Conservation (phyloP, 1,140 invertebrate genomes). For the Protaetia brevitarsis region DNA sequence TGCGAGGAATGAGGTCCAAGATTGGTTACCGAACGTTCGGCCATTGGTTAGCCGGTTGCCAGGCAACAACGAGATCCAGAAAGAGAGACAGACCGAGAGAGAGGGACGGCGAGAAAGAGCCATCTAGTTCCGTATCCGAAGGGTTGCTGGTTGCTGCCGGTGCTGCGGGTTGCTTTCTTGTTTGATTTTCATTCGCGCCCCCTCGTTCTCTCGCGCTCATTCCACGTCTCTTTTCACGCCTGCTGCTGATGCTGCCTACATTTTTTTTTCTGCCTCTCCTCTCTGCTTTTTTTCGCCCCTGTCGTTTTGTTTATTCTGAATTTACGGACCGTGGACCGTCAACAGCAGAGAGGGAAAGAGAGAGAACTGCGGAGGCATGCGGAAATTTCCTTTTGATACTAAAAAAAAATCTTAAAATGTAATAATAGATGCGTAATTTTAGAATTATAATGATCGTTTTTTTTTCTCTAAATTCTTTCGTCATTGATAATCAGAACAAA, state of each 20-base stretch:
- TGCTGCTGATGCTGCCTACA: neutral
- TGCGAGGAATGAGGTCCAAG: conserved; percentile 41
- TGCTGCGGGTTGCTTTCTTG: conserved; percentile 31
- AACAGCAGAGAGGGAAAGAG: neutral
- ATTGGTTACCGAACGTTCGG: conserved; percentile 37
- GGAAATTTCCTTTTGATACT: too few species aligned
- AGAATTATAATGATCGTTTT: too few species aligned
- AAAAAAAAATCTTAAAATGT: too few species aligned
- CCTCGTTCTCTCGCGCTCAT: conserved; percentile 15
- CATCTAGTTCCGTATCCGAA: conserved; percentile 22
- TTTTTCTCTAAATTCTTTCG: too few species aligned
- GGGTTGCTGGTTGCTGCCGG: conserved; percentile 29
- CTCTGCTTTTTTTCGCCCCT: neutral
- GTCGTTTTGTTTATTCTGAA: conserved; percentile 16
- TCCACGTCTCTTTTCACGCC: conserved; percentile 9
- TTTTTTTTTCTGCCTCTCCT: conserved; percentile 3
- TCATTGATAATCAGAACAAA: too few species aligned
- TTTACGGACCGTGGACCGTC: conserved; percentile 7
- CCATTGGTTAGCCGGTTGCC: conserved; percentile 37
- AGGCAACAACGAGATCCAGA: conserved; percentile 30
- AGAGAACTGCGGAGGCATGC: neutral
- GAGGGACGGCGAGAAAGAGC: too few species aligned
- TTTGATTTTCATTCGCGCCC: conserved; percentile 33
- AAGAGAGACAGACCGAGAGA: too few species aligned
- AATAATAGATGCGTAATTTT: too few species aligned